Evolutionary conservation across 2,888 invertebrate genomes (phyloP).

Genomic region (Venusia cambrica): DNA sequence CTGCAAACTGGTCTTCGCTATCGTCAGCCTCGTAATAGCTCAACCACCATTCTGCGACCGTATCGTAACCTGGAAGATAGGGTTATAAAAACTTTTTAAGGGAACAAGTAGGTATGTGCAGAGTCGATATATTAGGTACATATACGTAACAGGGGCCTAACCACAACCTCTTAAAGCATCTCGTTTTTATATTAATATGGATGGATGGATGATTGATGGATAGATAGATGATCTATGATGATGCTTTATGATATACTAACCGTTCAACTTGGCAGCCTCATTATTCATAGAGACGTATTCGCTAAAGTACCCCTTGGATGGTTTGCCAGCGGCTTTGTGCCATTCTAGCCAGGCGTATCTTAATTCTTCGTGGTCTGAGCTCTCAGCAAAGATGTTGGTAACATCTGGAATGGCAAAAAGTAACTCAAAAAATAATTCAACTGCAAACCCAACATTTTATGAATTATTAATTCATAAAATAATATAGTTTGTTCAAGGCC

Average conservation of each 20-base stretch:
- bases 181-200: too few species aligned
- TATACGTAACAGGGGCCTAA: too few species aligned
- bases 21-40: slow-evolving; percentile 85
- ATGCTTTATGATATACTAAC: too few species aligned
- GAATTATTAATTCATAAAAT: too few species aligned
- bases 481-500: too few species aligned
- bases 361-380: slow-evolving; percentile 88
- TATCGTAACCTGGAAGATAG: slow-evolving; percentile 85
- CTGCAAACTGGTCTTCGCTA: slow-evolving; percentile 84
- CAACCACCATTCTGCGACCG: slow-evolving; percentile 86
- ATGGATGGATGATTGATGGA: too few species aligned
- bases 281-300: slow-evolving; percentile 85
- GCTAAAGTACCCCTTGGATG: slow-evolving; percentile 82
- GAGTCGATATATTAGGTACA: too few species aligned
- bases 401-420: slow-evolving; percentile 74
- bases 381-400: slow-evolving; percentile 84
- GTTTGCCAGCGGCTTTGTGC: slow-evolving; percentile 87
- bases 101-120: too few species aligned
- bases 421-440: too few species aligned
- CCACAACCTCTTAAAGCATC: too few species aligned
- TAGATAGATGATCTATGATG: too few species aligned
- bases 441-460: too few species aligned
- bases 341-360: slow-evolving; percentile 90
- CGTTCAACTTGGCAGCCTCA: slow-evolving; percentile 86
- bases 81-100: not conserved